Base-by-base conservation (phyloP, 2,797 vertebrate genomes). In the Crotalus adamanteus region DNA sequence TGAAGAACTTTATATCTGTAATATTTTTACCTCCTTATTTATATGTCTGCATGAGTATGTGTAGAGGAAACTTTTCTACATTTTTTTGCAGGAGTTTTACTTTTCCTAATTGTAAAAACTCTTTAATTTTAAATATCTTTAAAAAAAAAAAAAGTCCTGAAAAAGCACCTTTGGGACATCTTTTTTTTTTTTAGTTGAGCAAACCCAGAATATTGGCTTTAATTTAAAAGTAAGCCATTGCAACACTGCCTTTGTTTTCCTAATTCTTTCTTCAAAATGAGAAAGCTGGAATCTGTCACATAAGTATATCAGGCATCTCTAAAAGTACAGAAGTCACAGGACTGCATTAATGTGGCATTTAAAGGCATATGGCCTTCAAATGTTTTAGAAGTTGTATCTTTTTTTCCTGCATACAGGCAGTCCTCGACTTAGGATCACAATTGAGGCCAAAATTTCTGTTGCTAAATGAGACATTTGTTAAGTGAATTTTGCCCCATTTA, bases 201-300 rank as follows among this genome's bases (percentile, higher is more conserved):
- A 0, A 73, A 4, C 83, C 12, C 65, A 51, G 20, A 83, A 92
- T 18, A 37, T 11, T 83, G 56, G 18, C 7, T 89, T 92, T 37
- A 51, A 60, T 37, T 88, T 56, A 92, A 92, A 18, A 31, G 28
- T 4, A 91, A 56, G 9, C 90, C 61, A 12, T 59, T 0, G 25
- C 90, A 88, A 94, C 69, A 26, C 28, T 51, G 22, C 47, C 12
- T 26, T n/a, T 73, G 47, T 47, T 91, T 91, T 4, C 25, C 9
- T 14, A 25, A 47, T 73, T 16, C 6, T 53, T 83, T 83, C 83
- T 56, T 83, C 91, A 22, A 13, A 28, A 78, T 88, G 92, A 83
- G 60, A 78, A 61, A 61, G 90, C 92, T 51, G 91, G 26, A 87
- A n/a, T 65, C 92, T 85, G 60, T 89, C 95, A 91, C 88, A 89